These are phyloP conservation scores for Pseudomyrmex sp. DNA, from an alignment of 1,140 invertebrate species.

Conservation along the genomic window DNA sequence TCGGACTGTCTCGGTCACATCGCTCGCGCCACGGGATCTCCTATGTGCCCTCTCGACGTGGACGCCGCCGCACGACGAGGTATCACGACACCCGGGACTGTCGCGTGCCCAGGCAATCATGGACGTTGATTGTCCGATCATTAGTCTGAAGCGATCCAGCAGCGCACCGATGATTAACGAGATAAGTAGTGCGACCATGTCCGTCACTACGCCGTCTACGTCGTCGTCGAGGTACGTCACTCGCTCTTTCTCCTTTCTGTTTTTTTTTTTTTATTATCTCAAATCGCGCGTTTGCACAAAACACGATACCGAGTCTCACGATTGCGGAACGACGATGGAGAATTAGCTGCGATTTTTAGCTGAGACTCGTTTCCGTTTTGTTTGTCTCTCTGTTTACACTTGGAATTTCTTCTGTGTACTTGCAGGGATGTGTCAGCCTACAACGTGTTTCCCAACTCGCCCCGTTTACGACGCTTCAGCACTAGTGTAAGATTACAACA, in stretches of 20 bases:
- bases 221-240: constrained; percentile 82
- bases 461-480: constrained; percentile 92
- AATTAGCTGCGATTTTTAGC: neutral
- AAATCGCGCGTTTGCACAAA: neutral
- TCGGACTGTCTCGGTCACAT: neutral
- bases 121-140: constrained; percentile 87
- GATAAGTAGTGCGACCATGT: constrained; percentile 84
- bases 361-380: neutral
- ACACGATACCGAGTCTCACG: no score
- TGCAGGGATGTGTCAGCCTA: constrained; percentile 85
- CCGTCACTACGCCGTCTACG: constrained; percentile 82
- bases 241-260: no score
- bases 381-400: neutral
- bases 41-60: constrained; percentile 45
- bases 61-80: constrained; percentile 15
- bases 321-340: neutral
- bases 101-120: constrained; percentile 80
- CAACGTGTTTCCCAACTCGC: constrained; percentile 87
- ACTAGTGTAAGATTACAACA: constrained; percentile 89
- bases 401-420: constrained; percentile 53
- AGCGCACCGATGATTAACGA: constrained; percentile 94
- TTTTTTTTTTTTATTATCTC: no score
- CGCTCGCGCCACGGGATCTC: neutral
- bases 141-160: constrained; percentile 91
- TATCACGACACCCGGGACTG: neutral